A percentile compares a stretch with the other conserved stretches of the same genome.
phyloP scores from a whole-genome alignment of 2,113 vertebrate species.

The Cichladusa arquata region DNA sequence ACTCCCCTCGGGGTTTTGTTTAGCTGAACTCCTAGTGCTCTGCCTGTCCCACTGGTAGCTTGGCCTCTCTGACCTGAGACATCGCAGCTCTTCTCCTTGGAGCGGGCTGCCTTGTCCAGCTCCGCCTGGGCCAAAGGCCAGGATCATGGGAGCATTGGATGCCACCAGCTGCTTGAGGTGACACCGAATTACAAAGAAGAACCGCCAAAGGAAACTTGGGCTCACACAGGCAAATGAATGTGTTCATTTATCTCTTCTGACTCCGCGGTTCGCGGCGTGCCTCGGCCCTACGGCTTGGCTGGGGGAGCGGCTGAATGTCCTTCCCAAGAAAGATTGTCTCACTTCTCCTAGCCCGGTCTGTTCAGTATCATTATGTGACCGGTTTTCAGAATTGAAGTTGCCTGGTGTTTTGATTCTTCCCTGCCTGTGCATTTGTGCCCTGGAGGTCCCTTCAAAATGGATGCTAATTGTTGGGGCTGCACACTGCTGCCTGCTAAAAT shows the following conservation, averaged over 20 bases:
- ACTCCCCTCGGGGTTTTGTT: slow-evolving; percentile 87
- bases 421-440: slow-evolving; percentile 85
- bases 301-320: slow-evolving; percentile 23
- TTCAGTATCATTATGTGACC: slow-evolving; percentile 78
- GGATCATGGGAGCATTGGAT: slow-evolving; percentile 80
- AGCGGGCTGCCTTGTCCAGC: slow-evolving; percentile 87
- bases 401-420: slow-evolving; percentile 82
- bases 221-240: slow-evolving; percentile 74
- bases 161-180: slow-evolving; percentile 95
- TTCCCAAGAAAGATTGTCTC: slow-evolving; percentile 68
- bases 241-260: slow-evolving; percentile 80
- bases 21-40: slow-evolving; percentile 76
- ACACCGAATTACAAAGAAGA: slow-evolving; percentile 82
- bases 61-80: slow-evolving; percentile 92
- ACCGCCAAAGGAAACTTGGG: slow-evolving; percentile 75
- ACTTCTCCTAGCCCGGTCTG: slow-evolving; percentile 76
- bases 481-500: slow-evolving; percentile 83
- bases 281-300: slow-evolving; percentile 50
- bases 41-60: slow-evolving; percentile 81
- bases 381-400: slow-evolving; percentile 78
- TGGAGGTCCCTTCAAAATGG: slow-evolving; percentile 93
- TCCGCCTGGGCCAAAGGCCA: slow-evolving; percentile 92
- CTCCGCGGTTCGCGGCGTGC: slow-evolving; percentile 2
- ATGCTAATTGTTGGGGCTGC: slow-evolving; percentile 98
- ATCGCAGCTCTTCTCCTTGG: slow-evolving; percentile 84